Evolutionary conservation across 2,113 vertebrate genomes (phyloP).

Genomic region (Neolamprologus hecqui): DNA sequence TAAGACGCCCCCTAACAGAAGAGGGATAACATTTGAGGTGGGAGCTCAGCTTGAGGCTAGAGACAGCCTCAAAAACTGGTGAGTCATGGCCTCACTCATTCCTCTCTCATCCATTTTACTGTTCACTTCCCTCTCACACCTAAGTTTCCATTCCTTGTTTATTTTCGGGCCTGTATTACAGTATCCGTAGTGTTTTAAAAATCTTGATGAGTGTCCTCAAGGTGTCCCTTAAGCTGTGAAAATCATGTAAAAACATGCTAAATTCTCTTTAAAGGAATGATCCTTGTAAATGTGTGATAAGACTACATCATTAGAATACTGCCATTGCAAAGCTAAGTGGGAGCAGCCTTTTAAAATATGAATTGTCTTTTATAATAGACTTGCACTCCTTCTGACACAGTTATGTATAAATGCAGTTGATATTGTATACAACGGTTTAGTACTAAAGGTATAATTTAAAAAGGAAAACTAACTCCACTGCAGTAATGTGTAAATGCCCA

Average conservation of each 20-base stretch:
- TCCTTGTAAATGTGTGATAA: neutral
- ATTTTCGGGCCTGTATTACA: neutral
- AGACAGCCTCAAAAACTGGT: slow-evolving; percentile 98
- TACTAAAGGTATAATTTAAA: neutral
- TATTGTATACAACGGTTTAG: neutral
- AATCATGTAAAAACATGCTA: neutral
- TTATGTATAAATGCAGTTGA: neutral
- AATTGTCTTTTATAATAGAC: neutral
- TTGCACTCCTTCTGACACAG: neutral
- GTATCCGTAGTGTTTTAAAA: neutral
- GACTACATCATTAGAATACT: neutral
- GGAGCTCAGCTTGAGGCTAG: slow-evolving; percentile 97
- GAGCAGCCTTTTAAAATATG: neutral
- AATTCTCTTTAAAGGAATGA: neutral
- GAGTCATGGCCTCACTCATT: slow-evolving; percentile 66
- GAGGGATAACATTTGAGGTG: slow-evolving; percentile 98
- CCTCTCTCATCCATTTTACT: slow-evolving; percentile 3
- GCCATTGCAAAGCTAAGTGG: neutral
- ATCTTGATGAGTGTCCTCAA: neutral
- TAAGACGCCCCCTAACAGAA: slow-evolving; percentile 97
- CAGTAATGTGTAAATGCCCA: neutral
- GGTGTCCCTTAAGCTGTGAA: neutral
- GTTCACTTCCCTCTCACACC: neutral
- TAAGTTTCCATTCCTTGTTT: neutral
- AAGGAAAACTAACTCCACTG: neutral